A percentile compares a stretch with the other conserved stretches of the same genome.
Evolutionary conservation across 2,888 invertebrate genomes (phyloP).

Genomic region (Pardosa pseudoannulata): DNA sequence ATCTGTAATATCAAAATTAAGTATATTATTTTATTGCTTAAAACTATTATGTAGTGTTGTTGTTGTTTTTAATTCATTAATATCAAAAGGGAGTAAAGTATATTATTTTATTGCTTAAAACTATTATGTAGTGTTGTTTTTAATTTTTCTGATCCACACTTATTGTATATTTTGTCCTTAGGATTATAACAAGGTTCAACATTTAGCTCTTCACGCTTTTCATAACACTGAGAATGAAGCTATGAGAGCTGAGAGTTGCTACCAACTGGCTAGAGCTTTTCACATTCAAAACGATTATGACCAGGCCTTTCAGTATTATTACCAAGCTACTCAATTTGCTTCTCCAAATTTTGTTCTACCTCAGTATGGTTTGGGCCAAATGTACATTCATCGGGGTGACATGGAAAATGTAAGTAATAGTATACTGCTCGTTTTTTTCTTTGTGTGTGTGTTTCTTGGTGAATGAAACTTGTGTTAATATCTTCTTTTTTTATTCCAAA

Average conservation of each 20-base stretch:
- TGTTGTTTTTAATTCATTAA: no score
- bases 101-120: no score
- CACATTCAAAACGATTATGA: slow-evolving; percentile 97
- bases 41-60: no score
- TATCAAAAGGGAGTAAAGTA: no score
- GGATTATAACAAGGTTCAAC: slow-evolving; percentile 97
- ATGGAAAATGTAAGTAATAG: slow-evolving; percentile 82
- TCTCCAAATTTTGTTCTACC: slow-evolving; percentile 96
- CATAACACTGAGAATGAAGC: slow-evolving; percentile 99
- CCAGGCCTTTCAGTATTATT: slow-evolving; percentile 99
- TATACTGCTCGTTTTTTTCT: no score
- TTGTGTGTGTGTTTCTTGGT: no score
- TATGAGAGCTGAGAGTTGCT: slow-evolving; percentile 99
- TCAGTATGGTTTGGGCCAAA: slow-evolving; percentile 98
- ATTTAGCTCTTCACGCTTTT: slow-evolving; percentile 96
- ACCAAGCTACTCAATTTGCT: slow-evolving; percentile 98
- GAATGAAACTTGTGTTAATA: no score
- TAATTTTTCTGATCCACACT: no score
- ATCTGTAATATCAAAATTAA: no score
- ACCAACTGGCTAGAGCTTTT: slow-evolving; percentile 96
- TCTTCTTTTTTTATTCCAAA: slow-evolving; percentile 79
- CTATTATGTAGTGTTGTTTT: no score
- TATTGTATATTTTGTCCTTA: no score
- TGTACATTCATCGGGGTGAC: slow-evolving; percentile 98
- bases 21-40: no score